Percentiles rank a stretch among this genome's conserved stretches.
Conservation (phyloP, 92 coral and sea anemone genomes). For the Meandrina meandrites region DNA sequence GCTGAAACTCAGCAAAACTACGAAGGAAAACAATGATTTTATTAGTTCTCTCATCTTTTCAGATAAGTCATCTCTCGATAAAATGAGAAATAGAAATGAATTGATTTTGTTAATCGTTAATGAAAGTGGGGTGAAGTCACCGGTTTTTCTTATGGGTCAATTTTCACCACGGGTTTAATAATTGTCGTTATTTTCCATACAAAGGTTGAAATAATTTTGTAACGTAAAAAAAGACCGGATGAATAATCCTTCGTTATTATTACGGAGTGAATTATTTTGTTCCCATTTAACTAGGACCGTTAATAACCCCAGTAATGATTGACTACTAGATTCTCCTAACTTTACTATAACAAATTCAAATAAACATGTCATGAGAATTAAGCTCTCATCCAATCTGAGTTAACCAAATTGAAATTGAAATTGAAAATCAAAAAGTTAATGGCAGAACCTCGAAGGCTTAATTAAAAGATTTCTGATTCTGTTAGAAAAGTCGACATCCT, state of each 20-base stretch:
- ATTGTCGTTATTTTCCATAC: not conserved
- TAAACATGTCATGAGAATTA: not conserved
- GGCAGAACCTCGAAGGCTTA: not conserved
- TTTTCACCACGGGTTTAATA: not conserved
- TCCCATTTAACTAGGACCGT: not conserved
- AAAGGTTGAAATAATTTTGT: not conserved
- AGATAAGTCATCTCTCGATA: not conserved
- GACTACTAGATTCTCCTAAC: not conserved
- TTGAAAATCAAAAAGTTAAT: not conserved
- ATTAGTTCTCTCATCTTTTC: not conserved
- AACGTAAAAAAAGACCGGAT: not conserved
- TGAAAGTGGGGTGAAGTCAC: conserved; percentile 34
- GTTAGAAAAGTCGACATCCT: not conserved
- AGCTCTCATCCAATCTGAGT: not conserved
- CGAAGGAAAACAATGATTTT: not conserved
- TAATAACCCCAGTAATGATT: not conserved
- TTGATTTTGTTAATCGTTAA: not conserved
- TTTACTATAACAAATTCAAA: not conserved
- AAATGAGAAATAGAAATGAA: not conserved
- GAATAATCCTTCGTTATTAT: not conserved
- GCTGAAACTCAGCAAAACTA: not conserved
- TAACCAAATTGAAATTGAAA: too few species aligned
- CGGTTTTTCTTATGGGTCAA: conserved; percentile 1
- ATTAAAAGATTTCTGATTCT: not conserved
- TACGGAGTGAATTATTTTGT: not conserved